A percentile compares a stretch with the other conserved stretches of the same genome.
These are phyloP conservation scores for Eospalax fontanierii DNA, from an alignment of 2,797 vertebrate genomes.

Conservation along the genomic window DNA sequence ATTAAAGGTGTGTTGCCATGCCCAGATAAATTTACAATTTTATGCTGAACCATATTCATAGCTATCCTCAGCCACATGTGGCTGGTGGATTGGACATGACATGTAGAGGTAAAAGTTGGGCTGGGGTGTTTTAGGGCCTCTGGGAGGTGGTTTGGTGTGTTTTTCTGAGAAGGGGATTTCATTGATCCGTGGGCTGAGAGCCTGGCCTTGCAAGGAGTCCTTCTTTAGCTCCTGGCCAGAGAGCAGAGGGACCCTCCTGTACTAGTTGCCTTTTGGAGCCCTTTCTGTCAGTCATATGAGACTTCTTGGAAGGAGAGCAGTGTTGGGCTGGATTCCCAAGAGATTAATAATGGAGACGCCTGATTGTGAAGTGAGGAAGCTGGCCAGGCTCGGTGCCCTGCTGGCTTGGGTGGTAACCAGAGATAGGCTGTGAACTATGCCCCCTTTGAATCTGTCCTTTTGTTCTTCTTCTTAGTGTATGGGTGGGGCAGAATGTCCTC, in stretches of 20 bases:
- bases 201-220: neutral
- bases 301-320: constrained; percentile 44
- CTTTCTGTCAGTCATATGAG: neutral
- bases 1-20: no score
- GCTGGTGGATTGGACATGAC: neutral
- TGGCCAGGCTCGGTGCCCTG: constrained; percentile 41
- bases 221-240: neutral
- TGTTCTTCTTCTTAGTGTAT: neutral
- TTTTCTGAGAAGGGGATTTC: constrained; percentile 11
- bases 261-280: constrained; percentile 4
- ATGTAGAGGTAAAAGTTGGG: neutral
- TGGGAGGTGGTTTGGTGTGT: neutral
- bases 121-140: neutral
- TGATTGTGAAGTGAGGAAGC: constrained; percentile 72
- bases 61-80: neutral
- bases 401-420: constrained; percentile 68
- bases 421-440: constrained; percentile 40
- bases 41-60: neutral
- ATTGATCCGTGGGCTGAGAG: neutral
- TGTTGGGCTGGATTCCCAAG: constrained; percentile 69
- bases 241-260: neutral
- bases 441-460: constrained; percentile 19
- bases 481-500: neutral
- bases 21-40: neutral
- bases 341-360: constrained; percentile 80